Evolutionary conservation across 2,797 vertebrate genomes (phyloP).

Genomic region (Stomatorhinus walkeri): DNA sequence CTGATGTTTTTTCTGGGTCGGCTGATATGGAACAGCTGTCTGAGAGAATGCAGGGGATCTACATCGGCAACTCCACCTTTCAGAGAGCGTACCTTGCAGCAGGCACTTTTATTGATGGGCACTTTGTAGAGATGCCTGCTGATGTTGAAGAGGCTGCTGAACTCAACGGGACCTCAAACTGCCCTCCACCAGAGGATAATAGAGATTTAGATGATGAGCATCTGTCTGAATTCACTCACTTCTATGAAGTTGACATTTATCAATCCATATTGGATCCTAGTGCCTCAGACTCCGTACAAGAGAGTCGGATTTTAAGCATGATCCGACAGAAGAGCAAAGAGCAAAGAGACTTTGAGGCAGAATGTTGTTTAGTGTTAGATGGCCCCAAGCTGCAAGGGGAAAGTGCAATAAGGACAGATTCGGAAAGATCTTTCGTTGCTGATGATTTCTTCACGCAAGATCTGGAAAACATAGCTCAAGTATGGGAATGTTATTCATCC

Average conservation of each 20-base stretch:
- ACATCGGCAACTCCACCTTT: constrained; percentile 76
- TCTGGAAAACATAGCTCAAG: constrained; percentile 86
- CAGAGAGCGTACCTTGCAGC: constrained; percentile 90
- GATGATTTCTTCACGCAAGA: constrained; percentile 86
- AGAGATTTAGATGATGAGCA: constrained; percentile 96
- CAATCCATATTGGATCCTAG: constrained; percentile 99
- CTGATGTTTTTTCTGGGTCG: constrained; percentile 54
- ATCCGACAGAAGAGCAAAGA: constrained; percentile 95
- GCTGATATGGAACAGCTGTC: constrained; percentile 71
- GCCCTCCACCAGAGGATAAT: constrained; percentile 88
- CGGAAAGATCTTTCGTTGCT: constrained; percentile 75
- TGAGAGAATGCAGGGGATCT: constrained; percentile 83
- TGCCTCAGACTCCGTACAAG: constrained; percentile 98
- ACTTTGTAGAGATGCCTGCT: constrained; percentile 93
- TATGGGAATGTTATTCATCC: constrained; percentile 95
- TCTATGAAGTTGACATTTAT: constrained; percentile 99
- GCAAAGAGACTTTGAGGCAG: constrained; percentile 87
- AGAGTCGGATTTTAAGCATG: constrained; percentile 99
- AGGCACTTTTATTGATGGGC: constrained; percentile 94
- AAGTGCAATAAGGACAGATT: constrained; percentile 98
- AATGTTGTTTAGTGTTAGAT: constrained; percentile 96
- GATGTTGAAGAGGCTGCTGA: constrained; percentile 76
- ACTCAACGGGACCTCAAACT: constrained; percentile 82
- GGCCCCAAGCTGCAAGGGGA: constrained; percentile 91
- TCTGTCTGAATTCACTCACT: constrained; percentile 97